Evolutionary conservation across 2,888 invertebrate species (phyloP).

Genomic region (Cephus spinipes): DNA sequence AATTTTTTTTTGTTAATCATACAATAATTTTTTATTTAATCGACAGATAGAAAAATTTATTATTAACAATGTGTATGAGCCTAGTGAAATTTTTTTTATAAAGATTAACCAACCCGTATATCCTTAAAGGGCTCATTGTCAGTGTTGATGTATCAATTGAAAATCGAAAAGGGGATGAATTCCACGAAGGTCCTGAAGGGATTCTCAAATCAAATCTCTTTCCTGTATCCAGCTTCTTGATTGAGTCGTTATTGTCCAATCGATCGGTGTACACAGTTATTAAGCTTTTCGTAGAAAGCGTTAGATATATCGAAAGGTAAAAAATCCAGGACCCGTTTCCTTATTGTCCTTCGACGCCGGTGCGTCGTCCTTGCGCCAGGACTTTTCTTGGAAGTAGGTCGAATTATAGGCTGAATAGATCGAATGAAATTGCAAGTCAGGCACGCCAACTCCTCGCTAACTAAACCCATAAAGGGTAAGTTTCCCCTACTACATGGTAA

Average conservation of each 20-base stretch:
- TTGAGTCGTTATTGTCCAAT: neutral
- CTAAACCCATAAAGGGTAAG: neutral
- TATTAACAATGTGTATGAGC: neutral
- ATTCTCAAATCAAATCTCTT: neutral
- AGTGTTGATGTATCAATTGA: neutral
- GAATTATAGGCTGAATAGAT: constrained; percentile 18
- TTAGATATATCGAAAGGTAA: neutral
- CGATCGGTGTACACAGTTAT: neutral
- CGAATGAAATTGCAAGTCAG: constrained; percentile 23
- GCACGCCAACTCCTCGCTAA: neutral
- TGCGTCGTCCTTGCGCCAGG: neutral
- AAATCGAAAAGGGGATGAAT: neutral
- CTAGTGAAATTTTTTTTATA: neutral
- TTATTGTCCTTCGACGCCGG: neutral
- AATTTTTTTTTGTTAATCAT: neutral
- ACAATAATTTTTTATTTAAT: neutral
- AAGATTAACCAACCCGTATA: neutral
- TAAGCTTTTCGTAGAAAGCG: neutral
- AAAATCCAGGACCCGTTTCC: neutral
- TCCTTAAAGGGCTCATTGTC: neutral
- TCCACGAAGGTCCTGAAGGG: neutral
- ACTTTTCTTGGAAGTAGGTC: constrained; percentile 21
- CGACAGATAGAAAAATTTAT: neutral
- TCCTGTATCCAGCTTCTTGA: neutral
- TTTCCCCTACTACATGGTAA: neutral